phyloP scores from a whole-genome alignment of 1,140 invertebrate species.

The Cydia strobilella region DNA sequence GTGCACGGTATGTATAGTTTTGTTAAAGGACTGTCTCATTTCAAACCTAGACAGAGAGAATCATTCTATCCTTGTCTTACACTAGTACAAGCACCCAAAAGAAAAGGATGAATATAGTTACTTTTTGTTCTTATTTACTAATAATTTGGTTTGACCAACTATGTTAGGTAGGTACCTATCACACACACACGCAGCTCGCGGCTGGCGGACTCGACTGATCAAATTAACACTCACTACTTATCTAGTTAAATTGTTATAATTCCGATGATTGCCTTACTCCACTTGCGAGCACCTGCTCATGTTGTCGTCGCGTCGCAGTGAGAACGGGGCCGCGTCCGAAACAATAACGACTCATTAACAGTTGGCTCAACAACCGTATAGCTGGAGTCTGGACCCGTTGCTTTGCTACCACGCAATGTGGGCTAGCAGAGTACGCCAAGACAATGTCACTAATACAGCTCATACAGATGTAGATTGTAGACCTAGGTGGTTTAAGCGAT shows the following conservation, averaged over 20 bases:
- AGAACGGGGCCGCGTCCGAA: background rate
- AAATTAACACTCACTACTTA: no score
- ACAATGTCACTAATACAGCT: background rate
- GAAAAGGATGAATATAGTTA: no score
- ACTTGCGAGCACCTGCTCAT: background rate
- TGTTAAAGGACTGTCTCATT: no score
- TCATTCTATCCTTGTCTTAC: no score
- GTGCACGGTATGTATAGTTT: slow-evolving; percentile 87
- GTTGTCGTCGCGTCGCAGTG: background rate
- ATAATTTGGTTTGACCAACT: no score
- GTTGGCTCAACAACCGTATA: slow-evolving; percentile 6
- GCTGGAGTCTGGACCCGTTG: background rate
- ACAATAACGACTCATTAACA: slow-evolving; percentile 14
- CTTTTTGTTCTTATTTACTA: no score
- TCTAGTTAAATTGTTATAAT: background rate
- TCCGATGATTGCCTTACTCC: background rate
- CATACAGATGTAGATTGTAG: no score
- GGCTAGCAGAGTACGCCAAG: background rate
- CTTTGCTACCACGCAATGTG: background rate
- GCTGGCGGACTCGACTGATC: background rate
- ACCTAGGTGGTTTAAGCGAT: no score
- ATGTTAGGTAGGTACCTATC: no score
- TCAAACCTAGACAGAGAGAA: no score
- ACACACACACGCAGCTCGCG: slow-evolving; percentile 82
- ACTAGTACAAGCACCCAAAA: no score